These are phyloP conservation scores for Cassiopea andromeda DNA, from an alignment of 30 jellyfish, hydroid and myxozoan genomes.

Conservation along the genomic window DNA sequence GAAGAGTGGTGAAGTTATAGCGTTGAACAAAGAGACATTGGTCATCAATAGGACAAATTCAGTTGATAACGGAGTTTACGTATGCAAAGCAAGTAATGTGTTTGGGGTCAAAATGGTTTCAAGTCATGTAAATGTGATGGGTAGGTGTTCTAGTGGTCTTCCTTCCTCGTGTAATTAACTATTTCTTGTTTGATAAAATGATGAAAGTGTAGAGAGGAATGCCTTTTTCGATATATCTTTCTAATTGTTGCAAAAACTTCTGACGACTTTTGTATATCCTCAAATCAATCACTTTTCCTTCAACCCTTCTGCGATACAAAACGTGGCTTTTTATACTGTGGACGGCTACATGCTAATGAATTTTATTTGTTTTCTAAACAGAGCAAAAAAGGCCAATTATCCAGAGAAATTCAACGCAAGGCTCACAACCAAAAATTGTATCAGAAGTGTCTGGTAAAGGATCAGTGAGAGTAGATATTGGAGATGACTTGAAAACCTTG, in stretches of 20 bases:
- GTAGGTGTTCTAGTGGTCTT: constrained; percentile 34
- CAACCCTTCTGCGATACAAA: no score
- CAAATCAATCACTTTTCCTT: no score
- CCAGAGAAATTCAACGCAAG: constrained; percentile 59
- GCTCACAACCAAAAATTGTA: constrained; percentile 62
- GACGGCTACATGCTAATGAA: neutral
- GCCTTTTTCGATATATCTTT: no score
- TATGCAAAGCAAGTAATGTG: constrained; percentile 74
- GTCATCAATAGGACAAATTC: constrained; percentile 47
- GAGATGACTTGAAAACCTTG: constrained; percentile 81
- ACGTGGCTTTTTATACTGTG: no score
- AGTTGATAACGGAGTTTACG: constrained; percentile 64
- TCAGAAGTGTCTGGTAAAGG: constrained; percentile 69
- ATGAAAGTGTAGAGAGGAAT: no score
- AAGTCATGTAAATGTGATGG: constrained; percentile 68
- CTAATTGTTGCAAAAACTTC: no score
- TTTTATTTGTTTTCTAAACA: constrained; percentile 1
- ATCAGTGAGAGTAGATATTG: constrained; percentile 71
- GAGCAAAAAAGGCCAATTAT: constrained; percentile 77
- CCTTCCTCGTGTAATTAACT: no score
- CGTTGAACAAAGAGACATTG: constrained; percentile 48
- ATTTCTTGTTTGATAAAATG: no score
- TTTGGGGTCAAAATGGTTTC: constrained; percentile 73
- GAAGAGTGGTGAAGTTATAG: constrained; percentile 57
- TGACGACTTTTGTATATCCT: no score